phyloP scores from a whole-genome alignment of 1,140 invertebrate genomes.

The Diploscapter pachys region DNA sequence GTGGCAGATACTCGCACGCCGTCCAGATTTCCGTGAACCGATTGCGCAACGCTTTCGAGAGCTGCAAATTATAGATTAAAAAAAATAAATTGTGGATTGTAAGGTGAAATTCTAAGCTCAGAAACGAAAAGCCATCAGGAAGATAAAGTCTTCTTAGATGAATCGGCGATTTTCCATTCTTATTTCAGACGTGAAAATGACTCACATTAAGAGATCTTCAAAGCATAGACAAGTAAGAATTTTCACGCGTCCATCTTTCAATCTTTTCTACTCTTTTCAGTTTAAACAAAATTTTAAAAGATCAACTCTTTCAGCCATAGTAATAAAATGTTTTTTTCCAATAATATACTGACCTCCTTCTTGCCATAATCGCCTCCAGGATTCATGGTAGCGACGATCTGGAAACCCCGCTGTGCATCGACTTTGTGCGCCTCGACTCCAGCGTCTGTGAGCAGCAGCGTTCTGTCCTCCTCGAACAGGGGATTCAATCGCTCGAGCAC shows the following conservation, averaged over 20 bases:
- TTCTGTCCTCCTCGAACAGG: conserved; percentile 86
- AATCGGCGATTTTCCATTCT: too few species aligned
- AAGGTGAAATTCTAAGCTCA: too few species aligned
- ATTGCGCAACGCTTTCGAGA: conserved; percentile 93
- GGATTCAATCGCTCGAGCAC: conserved; percentile 96
- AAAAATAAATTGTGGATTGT: neutral
- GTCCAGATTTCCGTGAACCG: conserved; percentile 99
- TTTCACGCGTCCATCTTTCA: too few species aligned
- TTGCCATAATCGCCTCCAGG: conserved; percentile 99
- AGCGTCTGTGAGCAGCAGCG: conserved; percentile 75
- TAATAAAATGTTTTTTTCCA: too few species aligned
- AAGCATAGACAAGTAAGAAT: too few species aligned
- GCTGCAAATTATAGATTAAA: conserved; percentile 58
- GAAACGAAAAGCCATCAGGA: too few species aligned
- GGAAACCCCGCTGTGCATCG: conserved; percentile 74
- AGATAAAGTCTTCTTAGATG: too few species aligned
- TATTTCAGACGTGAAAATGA: too few species aligned
- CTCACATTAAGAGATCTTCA: too few species aligned
- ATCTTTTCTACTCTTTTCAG: too few species aligned
- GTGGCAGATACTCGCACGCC: conserved; percentile 68
- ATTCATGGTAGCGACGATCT: conserved; percentile 98
- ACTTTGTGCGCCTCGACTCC: conserved; percentile 64
- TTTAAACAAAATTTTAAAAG: too few species aligned
- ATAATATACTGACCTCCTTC: conserved; percentile 72
- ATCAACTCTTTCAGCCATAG: too few species aligned